Evolutionary conservation across 2,797 vertebrate species (phyloP).

Genomic region (Phoxinus dragarum): DNA sequence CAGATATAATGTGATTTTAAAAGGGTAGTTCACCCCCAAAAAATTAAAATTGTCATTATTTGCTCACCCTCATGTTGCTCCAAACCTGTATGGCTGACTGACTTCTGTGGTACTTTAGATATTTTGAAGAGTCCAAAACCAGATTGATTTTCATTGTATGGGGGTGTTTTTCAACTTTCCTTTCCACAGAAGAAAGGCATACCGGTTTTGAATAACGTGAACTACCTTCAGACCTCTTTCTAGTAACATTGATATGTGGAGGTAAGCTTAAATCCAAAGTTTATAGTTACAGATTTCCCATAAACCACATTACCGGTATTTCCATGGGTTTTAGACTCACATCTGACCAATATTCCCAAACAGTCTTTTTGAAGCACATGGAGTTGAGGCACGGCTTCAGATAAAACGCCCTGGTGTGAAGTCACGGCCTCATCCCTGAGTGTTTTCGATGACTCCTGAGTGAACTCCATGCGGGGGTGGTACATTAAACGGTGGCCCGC

Average conservation of each 20-base stretch:
- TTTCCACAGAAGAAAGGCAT: neutral
- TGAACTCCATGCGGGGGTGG: neutral
- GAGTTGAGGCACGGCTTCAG: neutral
- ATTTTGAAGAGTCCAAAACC: neutral
- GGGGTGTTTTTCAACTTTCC: neutral
- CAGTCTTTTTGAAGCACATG: neutral
- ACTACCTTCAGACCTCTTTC: neutral
- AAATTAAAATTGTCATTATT: neutral
- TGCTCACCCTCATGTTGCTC: neutral
- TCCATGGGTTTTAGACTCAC: neutral
- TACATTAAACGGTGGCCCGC: neutral
- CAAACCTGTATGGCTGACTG: neutral
- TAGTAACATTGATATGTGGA: neutral
- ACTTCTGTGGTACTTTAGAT: neutral
- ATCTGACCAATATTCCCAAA: neutral
- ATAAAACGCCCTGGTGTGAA: neutral
- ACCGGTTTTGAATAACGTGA: neutral
- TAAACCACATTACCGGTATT: neutral
- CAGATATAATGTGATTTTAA: neutral
- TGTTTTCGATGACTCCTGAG: neutral
- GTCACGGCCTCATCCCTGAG: neutral
- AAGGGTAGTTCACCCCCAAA: neutral
- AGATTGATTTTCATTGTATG: neutral
- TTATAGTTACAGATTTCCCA: neutral
- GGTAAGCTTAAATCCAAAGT: conserved; percentile 17